Base-by-base conservation (phyloP, 2,888 invertebrate genomes). In the Protonemura montana region DNA sequence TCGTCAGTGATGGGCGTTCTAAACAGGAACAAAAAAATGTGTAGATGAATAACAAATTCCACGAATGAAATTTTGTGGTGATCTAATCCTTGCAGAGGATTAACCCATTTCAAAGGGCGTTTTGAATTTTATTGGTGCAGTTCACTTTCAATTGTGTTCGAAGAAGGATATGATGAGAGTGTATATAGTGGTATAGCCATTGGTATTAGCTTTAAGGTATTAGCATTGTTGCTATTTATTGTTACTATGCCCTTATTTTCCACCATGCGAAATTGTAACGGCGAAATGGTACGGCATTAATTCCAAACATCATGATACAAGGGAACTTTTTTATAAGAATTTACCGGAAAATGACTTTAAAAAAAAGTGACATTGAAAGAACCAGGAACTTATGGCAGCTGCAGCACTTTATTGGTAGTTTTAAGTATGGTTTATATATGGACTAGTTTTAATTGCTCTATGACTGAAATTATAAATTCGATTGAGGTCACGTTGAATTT, bases 61-160 rank as follows among this genome's bases (percentile, higher is more conserved):
- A 78, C 78, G 26, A 78, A 78, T 78, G 78, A 78, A 78, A 78
- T 78, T 78, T 25, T 26, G 10, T 59, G 13, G 59, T 59, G 59
- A 59, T 59, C 59, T 59, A 59, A 59, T 59, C 25, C 78, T 26
- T 1, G 78, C 5, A 0, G 78, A 26, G 78, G 78, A 78, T 78
- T 78, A 78, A 78, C 78, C 78, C 78, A 78, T 26, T 78, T 78
- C 78, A 27, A 78, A 25, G 78, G 78, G 78, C 78, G 78, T 78
- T 27, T 78, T 25, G 7, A 0, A 28, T 5, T 78, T 27, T 28
- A 78, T 78, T 78, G 78, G 10, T 78, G 78, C 59, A 59, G 59
- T 59, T 59, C 59, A 59, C 59, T 59, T 59, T 59, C 59, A 21
- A 59, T 59, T 59, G 59, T 59, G 59, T 21, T 59, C 59, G 59